phyloP scores from a whole-genome alignment of 2,797 vertebrate species.

The Sitta carolinensis region DNA sequence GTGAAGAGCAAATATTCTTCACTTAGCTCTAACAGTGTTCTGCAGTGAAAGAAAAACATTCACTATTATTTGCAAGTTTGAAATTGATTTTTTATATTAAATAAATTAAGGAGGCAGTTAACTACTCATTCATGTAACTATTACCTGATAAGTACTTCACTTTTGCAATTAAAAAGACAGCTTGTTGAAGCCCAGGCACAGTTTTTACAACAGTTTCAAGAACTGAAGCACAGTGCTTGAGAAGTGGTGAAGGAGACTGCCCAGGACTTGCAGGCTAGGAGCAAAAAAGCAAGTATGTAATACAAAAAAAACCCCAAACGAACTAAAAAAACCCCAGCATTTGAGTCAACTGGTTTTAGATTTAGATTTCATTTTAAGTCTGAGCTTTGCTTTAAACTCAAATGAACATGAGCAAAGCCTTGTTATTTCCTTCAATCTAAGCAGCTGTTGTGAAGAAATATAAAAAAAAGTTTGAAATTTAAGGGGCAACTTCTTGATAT shows the following conservation, averaged over 20 bases:
- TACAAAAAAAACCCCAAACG: not conserved
- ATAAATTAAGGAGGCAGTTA: not conserved
- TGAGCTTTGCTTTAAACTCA: not conserved
- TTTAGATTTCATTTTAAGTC: not conserved
- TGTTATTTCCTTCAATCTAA: not conserved
- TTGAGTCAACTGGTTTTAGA: not conserved
- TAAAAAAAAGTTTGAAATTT: not conserved
- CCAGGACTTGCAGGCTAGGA: constrained; percentile 84
- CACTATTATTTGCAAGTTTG: not conserved
- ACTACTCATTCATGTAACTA: not conserved
- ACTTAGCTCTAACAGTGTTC: not conserved
- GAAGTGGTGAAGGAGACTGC: constrained; percentile 83
- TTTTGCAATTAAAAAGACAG: constrained; percentile 88
- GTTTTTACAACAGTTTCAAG: constrained; percentile 91
- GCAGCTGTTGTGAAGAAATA: not conserved
- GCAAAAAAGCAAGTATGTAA: not conserved
- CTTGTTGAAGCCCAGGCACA: constrained; percentile 89
- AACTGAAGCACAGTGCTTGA: constrained; percentile 87
- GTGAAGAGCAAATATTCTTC: not conserved
- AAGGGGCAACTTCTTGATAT: not conserved
- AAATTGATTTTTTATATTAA: not conserved
- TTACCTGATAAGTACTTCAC: constrained; percentile 93
- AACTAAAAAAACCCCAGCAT: accelerated
- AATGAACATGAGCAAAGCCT: not conserved
- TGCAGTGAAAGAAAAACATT: not conserved